Evolutionary conservation across 1,140 invertebrate genomes (phyloP), one percentile per base, ranked within the genome.

Genomic region (Rhagoletis pomonella): DNA sequence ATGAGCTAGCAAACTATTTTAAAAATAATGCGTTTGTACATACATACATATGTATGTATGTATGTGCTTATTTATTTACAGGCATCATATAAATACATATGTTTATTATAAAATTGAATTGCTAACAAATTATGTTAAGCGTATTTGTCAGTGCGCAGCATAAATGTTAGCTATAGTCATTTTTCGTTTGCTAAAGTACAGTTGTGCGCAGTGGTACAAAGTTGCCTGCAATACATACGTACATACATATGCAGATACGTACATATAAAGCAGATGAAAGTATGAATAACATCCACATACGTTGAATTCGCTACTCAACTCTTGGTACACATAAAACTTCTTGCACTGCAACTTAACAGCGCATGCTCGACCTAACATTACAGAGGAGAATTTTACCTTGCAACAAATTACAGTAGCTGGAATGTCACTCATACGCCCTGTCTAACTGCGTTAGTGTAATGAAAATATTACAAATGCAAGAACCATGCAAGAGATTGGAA

Each of bases 311-410:
- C 29, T 73, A 42, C 67, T 73, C 17, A 73, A 73, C 10, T 73
- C 44, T 73, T 12, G 17, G 60, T 62, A 4, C 60, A n/a, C 17
- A 14, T 62, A 17, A 62, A 12, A 67, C 64, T 67, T 67, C 6
- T 67, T 29, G 10, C 29, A 7, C 17, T 47, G 7, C 14, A 44
- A 44, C 29, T 47, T 44, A 3, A 42, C 4, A n/a, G 73, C 73
- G 73, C 73, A 81, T 81, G 73, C 73, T 81, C 73, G 47, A 10
- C 73, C n/a, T 50, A 29, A 81, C 73, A 58, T 81, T 55, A 55
- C n/a, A 44, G 39, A 55, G 50, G 39, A 55, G 50, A 55, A 55
- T 55, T 55, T 55, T 67, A 19, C 14, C 3, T 5, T 19, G 73
- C 44, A 67, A 4, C 0, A 17, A n/a, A 10, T 14, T 39, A 67